Evolutionary conservation across 2,797 vertebrate genomes (phyloP).

Genomic region (Loriculus beryllinus): DNA sequence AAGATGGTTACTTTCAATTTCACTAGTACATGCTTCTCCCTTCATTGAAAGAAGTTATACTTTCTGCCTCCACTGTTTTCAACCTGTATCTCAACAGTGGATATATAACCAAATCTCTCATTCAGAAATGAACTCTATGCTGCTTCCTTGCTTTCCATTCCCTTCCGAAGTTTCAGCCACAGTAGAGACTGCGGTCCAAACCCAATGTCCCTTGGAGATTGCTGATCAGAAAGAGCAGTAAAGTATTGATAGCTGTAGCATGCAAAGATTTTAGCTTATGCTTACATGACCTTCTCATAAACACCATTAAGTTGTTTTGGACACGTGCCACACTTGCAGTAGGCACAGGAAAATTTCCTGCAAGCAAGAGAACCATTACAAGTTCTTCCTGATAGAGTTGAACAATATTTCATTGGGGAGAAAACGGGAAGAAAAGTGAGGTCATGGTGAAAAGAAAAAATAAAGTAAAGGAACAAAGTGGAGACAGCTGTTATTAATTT

Average conservation of each 20-base stretch:
- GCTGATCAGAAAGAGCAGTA: slow-evolving; percentile 48
- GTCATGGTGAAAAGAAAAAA: neutral
- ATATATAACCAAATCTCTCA: neutral
- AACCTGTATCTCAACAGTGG: neutral
- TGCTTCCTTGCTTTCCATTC: neutral
- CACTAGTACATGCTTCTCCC: neutral
- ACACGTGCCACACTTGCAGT: neutral
- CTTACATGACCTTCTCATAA: slow-evolving; percentile 59
- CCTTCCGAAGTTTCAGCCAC: slow-evolving; percentile 8
- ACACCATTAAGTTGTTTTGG: slow-evolving; percentile 47
- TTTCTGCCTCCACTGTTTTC: neutral
- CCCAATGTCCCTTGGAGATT: slow-evolving; percentile 1
- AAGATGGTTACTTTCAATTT: neutral
- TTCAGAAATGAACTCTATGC: neutral
- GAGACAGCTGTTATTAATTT: neutral
- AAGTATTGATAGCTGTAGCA: slow-evolving; percentile 26
- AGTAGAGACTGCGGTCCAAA: neutral
- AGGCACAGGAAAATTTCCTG: slow-evolving; percentile 32
- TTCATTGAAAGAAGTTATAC: neutral
- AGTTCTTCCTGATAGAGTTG: slow-evolving; percentile 31
- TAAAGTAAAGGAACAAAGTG: neutral
- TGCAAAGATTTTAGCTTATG: slow-evolving; percentile 26
- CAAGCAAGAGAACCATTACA: slow-evolving; percentile 28
- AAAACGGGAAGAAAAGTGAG: slow-evolving; percentile 31
- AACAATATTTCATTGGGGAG: slow-evolving; percentile 37